phyloP scores from a whole-genome alignment of 2,888 invertebrate species.

The Ennomos fuscantarius region DNA sequence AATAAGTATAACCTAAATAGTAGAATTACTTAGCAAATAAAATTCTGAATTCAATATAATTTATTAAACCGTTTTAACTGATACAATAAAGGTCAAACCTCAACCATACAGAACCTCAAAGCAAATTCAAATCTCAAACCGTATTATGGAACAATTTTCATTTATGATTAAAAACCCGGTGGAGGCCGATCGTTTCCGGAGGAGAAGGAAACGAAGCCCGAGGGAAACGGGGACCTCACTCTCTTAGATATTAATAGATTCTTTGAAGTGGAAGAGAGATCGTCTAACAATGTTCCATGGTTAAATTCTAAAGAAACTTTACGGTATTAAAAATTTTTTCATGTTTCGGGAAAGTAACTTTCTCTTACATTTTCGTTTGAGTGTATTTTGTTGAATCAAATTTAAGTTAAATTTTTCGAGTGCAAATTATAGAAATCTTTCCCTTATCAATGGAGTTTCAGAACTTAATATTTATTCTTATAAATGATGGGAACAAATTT shows the following conservation, averaged over 20 bases:
- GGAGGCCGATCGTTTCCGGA: conserved; percentile 63
- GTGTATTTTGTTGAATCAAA: no score
- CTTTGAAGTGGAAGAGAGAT: conserved; percentile 25
- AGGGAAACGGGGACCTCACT: conserved; percentile 59
- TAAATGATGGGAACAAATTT: no score
- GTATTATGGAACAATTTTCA: conserved; percentile 58
- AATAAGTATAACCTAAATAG: no score
- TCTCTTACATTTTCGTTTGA: no score
- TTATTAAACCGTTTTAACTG: conserved; percentile 6
- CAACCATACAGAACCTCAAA: conserved; percentile 27
- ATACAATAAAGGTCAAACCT: conserved; percentile 19
- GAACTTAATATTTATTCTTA: no score
- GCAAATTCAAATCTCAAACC: conserved; percentile 38
- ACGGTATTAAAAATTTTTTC: not conserved
- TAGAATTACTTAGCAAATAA: not conserved
- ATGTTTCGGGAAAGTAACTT: not conserved
- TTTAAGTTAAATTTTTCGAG: not conserved
- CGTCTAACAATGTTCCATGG: conserved; percentile 19
- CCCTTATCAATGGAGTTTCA: no score
- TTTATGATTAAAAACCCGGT: conserved; percentile 65
- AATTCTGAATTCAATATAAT: not conserved
- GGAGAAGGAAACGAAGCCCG: conserved; percentile 62
- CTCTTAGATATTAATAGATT: conserved; percentile 36
- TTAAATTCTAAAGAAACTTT: conserved; percentile 5
- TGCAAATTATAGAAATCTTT: no score